phyloP scores from a whole-genome alignment of 64 coral and sea anemone genomes.

The Montipora cactus region DNA sequence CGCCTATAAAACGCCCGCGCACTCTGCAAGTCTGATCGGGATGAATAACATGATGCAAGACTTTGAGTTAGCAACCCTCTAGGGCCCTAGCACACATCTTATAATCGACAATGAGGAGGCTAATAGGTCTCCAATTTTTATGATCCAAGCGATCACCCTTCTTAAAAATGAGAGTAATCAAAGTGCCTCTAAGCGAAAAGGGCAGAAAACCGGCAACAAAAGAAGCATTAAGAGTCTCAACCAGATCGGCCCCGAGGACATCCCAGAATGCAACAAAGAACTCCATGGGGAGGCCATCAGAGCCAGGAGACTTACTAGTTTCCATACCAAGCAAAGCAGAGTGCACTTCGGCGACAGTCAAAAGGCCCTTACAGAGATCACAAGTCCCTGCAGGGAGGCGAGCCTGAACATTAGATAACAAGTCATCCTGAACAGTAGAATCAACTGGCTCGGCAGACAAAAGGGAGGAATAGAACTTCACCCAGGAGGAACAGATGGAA shows the following conservation, averaged over 20 bases:
- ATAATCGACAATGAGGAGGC: conserved; percentile 25
- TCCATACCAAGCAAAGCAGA: neutral
- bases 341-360: neutral
- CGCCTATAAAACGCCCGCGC: conserved; percentile 7
- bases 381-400: neutral
- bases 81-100: neutral
- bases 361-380: neutral
- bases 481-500: neutral
- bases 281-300: neutral
- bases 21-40: conserved; percentile 45
- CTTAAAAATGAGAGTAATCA: neutral
- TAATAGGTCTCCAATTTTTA: neutral
- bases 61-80: neutral
- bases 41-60: neutral
- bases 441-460: neutral
- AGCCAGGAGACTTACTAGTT: neutral
- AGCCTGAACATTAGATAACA: neutral
- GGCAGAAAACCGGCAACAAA: neutral
- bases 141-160: neutral
- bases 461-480: neutral
- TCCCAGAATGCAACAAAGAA: conserved; percentile 13
- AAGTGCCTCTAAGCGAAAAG: neutral
- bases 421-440: no score
- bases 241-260: neutral
- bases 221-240: neutral